Base-by-base conservation (phyloP, 2,888 invertebrate genomes). In the Ametastegia equiseti region DNA sequence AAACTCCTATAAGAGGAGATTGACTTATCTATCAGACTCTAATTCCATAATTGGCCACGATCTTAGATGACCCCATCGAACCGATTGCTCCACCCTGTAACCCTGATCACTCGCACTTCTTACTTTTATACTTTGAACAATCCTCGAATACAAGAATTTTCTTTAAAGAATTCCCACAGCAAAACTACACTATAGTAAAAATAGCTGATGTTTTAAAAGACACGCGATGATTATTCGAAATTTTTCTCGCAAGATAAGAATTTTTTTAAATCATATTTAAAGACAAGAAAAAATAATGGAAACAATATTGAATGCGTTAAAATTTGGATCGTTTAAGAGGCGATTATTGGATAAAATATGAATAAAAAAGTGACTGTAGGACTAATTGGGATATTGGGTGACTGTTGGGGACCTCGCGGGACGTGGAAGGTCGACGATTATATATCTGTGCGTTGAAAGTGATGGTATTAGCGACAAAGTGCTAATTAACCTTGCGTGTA, bases 401-500 rank as follows among this genome's bases (percentile, higher is more conserved):
- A 75, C 9, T 50, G 33, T 6, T 27, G 54, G 54, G n/a, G 23
- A n/a, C 13, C 11, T 39, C 39, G 19, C 7, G 19, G n/a, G n/a
- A n/a, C n/a, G 19, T 19, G 75, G 15, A 54, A 75, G 75, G 75
- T 75, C 75, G 75, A 33, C 75, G 9, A 75, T 36, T 19, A 36
- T 67, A 11, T 36, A n/a, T n/a, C 45, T 5, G 45, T 5, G 33
- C 11, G 36, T 36, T 27, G 54, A n/a, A 15, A 33, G 45, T 27
- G 33, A 19, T 30, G 13, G 36, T 9, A 75, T 75, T 75, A 75
- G 54, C 54, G 36, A 27, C 33, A 54, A 75, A 75, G 36, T 54
- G 54, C 36, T 75, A 75, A 75, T 75, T 75, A 75, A 75, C 54
- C 50, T 75, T 36, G 75, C 75, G 54, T 75, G 75, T 15, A 47